Conservation (phyloP, 2,113 vertebrate genomes). For the Struthidea cinerea region DNA sequence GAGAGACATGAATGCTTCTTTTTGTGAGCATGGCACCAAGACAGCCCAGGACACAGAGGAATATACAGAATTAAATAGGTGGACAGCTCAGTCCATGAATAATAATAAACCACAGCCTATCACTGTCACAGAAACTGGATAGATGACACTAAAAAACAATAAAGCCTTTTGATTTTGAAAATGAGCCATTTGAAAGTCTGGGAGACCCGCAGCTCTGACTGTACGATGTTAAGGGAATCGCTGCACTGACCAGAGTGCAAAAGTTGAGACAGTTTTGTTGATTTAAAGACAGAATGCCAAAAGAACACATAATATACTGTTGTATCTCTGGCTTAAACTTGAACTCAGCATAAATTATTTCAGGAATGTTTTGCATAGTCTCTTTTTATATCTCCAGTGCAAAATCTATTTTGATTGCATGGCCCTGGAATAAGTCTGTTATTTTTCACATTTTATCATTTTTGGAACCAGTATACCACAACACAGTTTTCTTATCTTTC, state of each 20-base stretch:
- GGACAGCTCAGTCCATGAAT: neutral
- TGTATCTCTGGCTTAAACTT: conserved; percentile 53
- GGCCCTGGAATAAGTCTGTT: conserved; percentile 26
- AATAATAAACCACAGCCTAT: neutral
- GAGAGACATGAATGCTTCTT: neutral
- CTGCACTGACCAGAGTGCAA: neutral
- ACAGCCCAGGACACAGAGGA: neutral
- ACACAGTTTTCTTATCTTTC: conserved; percentile 32
- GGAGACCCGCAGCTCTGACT: neutral
- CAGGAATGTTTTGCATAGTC: conserved; percentile 52
- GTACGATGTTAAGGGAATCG: neutral
- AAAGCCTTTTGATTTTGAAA: neutral
- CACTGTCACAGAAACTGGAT: neutral
- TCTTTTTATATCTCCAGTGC: conserved; percentile 51
- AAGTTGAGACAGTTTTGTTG: conserved; percentile 6
- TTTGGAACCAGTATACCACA: conserved; percentile 6
- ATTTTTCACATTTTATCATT: conserved; percentile 60
- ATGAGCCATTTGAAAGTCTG: neutral
- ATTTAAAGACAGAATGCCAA: conserved; percentile 49
- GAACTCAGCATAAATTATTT: conserved; percentile 62
- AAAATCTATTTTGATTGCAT: conserved; percentile 56
- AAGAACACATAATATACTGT: conserved; percentile 37
- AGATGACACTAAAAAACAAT: neutral
- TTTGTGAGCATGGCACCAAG: neutral
- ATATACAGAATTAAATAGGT: neutral